These are phyloP conservation scores for Aspidoscelis tigris DNA, from an alignment of 2,113 vertebrate species.

Conservation along the genomic window DNA sequence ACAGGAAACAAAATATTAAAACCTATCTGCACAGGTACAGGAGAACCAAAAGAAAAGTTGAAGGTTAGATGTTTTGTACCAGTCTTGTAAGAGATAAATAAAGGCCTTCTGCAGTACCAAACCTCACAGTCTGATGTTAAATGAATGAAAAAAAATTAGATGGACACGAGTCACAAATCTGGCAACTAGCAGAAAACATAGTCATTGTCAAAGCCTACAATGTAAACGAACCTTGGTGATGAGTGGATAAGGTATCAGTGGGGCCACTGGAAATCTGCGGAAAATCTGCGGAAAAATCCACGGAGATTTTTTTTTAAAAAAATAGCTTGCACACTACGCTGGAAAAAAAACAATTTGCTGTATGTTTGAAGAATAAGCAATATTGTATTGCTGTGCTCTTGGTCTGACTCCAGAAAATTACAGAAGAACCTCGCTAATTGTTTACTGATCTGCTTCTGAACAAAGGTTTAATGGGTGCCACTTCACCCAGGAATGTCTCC, in stretches of 20 bases:
- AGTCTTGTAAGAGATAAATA: conserved; percentile 72
- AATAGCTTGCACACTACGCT: conserved; percentile 71
- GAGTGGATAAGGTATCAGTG: conserved; percentile 85
- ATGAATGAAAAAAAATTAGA: conserved; percentile 73
- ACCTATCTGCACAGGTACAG: conserved; percentile 61
- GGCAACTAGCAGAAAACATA: conserved; percentile 72
- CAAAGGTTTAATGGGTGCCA: conserved; percentile 34
- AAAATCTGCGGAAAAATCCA: conserved; percentile 85
- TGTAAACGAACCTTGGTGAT: conserved; percentile 85
- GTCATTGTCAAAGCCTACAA: conserved; percentile 73
- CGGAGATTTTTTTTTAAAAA: conserved; percentile 78
- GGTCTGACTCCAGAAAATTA: conserved; percentile 71
- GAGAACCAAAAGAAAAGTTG: conserved; percentile 70
- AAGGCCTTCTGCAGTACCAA: conserved; percentile 70
- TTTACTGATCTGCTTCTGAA: conserved; percentile 63
- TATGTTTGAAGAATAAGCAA: conserved; percentile 69
- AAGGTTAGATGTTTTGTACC: conserved; percentile 72
- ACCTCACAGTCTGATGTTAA: conserved; percentile 74
- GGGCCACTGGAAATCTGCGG: conserved; percentile 85
- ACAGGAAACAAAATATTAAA: conserved; percentile 71
- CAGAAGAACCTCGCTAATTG: conserved; percentile 79
- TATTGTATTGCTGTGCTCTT: conserved; percentile 65
- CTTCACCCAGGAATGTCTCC: conserved; percentile 65
- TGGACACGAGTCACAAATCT: conserved; percentile 75
- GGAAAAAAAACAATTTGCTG: conserved; percentile 73